Evolutionary conservation across 2,113 vertebrate genomes (phyloP).

Genomic region (Puma concolor): DNA sequence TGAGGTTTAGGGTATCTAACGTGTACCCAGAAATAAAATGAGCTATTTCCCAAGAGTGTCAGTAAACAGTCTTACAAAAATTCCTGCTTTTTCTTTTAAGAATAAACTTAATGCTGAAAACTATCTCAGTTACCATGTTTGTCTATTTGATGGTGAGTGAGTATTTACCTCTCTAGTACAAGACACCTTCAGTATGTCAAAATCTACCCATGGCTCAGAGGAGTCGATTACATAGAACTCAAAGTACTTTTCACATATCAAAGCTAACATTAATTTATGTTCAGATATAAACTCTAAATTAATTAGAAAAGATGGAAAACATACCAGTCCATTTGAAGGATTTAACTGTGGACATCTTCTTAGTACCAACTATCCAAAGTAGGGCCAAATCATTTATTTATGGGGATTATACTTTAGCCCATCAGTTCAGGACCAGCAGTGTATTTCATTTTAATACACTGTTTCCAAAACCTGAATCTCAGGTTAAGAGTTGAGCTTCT

Average conservation of each 20-base stretch:
- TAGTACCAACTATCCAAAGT: neutral
- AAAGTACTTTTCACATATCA: neutral
- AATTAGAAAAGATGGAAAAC: neutral
- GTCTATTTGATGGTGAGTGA: neutral
- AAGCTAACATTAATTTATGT: neutral
- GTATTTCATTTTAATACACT: neutral
- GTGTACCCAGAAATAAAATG: neutral
- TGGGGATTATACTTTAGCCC: neutral
- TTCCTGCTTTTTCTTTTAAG: neutral
- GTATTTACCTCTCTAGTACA: neutral
- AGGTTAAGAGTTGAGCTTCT: neutral
- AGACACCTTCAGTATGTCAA: neutral
- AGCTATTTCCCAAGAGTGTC: neutral
- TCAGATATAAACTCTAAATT: conserved; percentile 31
- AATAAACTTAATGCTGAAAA: neutral
- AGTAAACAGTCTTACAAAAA: neutral
- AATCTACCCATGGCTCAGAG: neutral
- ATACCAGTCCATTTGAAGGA: neutral
- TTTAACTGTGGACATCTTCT: neutral
- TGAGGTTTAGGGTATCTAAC: neutral
- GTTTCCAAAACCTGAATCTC: neutral
- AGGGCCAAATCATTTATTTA: neutral
- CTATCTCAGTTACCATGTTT: neutral
- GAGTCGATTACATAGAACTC: neutral
- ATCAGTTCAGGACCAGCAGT: neutral